Conservation (phyloP, 2,888 invertebrate genomes). For the Brachyopa scutellaris region DNA sequence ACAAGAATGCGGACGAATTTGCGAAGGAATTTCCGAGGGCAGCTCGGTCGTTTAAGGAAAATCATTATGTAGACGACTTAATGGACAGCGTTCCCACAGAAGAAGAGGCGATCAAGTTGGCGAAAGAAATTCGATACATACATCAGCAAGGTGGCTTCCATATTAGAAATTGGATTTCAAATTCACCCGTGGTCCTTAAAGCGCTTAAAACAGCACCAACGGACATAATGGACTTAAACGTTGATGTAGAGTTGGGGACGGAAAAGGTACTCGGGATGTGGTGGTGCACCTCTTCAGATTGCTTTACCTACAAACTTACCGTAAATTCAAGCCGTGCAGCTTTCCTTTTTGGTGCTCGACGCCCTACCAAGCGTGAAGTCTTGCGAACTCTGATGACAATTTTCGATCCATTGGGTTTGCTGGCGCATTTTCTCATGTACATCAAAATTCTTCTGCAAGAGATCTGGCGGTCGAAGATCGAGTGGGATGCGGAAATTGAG, state of each 20-base stretch:
- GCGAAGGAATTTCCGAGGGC: too few relatives aligned
- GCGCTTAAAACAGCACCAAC: background rate
- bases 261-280: conserved; percentile 60
- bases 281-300: conserved; percentile 34
- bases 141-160: too few relatives aligned
- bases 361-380: conserved; percentile 60
- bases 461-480: conserved; percentile 27
- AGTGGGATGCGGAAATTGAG: conserved; percentile 56
- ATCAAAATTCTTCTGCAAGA: conserved; percentile 68
- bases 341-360: conserved; percentile 21
- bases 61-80: too few relatives aligned
- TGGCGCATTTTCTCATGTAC: conserved; percentile 61
- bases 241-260: background rate
- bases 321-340: background rate
- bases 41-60: too few relatives aligned
- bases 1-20: too few relatives aligned
- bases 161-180: too few relatives aligned
- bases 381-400: conserved; percentile 49
- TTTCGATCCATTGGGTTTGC: conserved; percentile 52
- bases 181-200: too few relatives aligned
- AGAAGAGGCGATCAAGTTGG: too few relatives aligned
- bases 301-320: conserved; percentile 33
- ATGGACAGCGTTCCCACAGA: too few relatives aligned
- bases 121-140: too few relatives aligned
- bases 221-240: background rate